Evolutionary conservation across 2,797 vertebrate species (phyloP), one percentile per base, ranked within the genome.

Genomic region (Bradypodion pumilum): DNA sequence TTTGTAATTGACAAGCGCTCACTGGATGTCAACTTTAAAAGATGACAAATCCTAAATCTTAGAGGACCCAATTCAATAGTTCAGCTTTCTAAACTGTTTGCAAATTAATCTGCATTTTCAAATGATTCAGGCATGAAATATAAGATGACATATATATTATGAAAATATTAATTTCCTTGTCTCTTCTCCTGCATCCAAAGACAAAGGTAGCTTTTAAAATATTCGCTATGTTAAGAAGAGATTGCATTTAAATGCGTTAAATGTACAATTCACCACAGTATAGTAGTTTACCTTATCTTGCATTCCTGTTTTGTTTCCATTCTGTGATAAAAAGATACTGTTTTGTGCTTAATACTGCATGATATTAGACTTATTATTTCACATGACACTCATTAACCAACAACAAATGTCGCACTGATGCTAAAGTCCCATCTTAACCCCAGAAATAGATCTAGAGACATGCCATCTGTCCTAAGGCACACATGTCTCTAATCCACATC

Each of bases 31-130:
- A 97, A 97, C 97, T 97, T 97, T 97, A 96, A 97, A 97, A 97
- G 97, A 98, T 98, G 97, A 98, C 97, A 98, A 98, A 98, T 97
- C 96, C 96, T 97, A 97, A 97, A 97, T 97, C 97, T 98, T 96
- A 93, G 87, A 98, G 96, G 96, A 96, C 94, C 97, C 95, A 95
- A 97, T 97, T 97, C 97, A 96, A 90, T 94, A 95, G 94, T 95
- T 97, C 97, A 97, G 97, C 96, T 96, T 96, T 95, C 96, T 95
- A 97, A 96, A 96, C 95, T 96, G 88, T 96, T 96, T 96, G 95
- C 95, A 97, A 97, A 98, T 98, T 97, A 98, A 98, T 98, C 97
- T 98, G 95, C 96, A 98, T 98, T 97, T 98, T 97, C 97, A 97
- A 97, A 97, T 95, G 96, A 96, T 95, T 96, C 96, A 96, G 93